Evolutionary conservation across 2,797 vertebrate genomes (phyloP), one percentile per base, ranked within the genome.

Genomic region (Urosaurus nigricauda): DNA sequence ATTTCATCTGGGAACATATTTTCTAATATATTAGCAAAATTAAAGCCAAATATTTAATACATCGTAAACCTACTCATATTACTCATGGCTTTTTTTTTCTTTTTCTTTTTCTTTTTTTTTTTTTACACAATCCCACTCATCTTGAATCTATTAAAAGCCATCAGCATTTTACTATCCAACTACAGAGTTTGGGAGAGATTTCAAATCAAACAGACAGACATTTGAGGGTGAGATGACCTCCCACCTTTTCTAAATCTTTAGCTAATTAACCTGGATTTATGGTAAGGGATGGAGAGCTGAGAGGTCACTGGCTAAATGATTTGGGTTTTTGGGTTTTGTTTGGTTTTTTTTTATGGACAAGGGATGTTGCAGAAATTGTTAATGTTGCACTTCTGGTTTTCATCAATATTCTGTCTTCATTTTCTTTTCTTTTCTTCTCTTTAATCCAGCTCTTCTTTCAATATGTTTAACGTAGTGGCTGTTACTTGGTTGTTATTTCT

Each of bases 91-190:
- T 51, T 56, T 1, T 92, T 51, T 56, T 91, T 93, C 14, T 1
- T 92, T 51, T 56, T 1, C 92, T 51, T 56, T 91, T 93, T 89
- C n/a, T n/a, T 12, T 1, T 92, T 51, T 56, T 1, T 92, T 51
- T 56, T 91, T 93, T 89, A 56, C 74, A 83, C 8, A 4, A 90
- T 91, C 83, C 93, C 13, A 84, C 83, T 93, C 91, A 81, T 70
- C 0, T 1, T 51, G 26, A n/a, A 32, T 40, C 74, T 83, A 86
- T 84, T 63, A 84, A 43, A 83, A 80, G 29, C 11, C 79, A 83
- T 84, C 75, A 83, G 17, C 43, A 88, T 92, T 91, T 56, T 5
- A 91, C 89, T 83, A 90, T 93, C 53, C 81, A 90, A 11, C 5
- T 84, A 37, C 47, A 93, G 79, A 71, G 0, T 32, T 77, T 88